Evolutionary conservation across 2,797 vertebrate species (phyloP), one percentile per base, ranked within the genome.

Genomic region (Melanotaenia parkinsoni): DNA sequence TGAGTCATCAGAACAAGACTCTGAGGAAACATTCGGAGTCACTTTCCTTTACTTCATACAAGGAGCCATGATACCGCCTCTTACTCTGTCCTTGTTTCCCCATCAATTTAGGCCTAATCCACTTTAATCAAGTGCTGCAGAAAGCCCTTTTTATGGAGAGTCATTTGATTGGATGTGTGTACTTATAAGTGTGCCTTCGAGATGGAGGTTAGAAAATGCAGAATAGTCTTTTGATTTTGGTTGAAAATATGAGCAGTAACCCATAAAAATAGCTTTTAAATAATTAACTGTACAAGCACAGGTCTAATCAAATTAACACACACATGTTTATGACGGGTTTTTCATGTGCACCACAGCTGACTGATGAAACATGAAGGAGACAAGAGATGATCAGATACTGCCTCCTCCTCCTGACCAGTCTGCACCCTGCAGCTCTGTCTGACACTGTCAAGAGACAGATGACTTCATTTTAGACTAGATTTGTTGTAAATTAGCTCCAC

Each of bases 401-500:
- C 10, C 37, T 37, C 37, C 37, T 37, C 37, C 37, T 37, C 37
- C 37, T 37, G 37, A 37, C 37, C 45, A 22, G 32, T 26, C 77
- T 66, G 74, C 76, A 70, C 59, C 76, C 74, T 68, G 72, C 57
- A 60, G 75, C 77, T 76, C 71, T 57, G 70, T 73, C 80, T 84
- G 73, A 58, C 78, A 62, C 80, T 68, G 28, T 58, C 35, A 43
- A 14, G 45, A 40, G 37, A 32, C 10, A 28, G 32, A 70, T 53
- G n/a, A 20, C 45, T 67, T 20, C 1, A 60, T 77, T 62, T 66
- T 13, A 32, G 1, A 13, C 10, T 14, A 28, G 5, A 45, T 75
- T 59, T 10, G 37, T 62, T 70, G 68, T 67, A 8, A 53, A 3
- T 57, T 59, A 77, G 84, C 82, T 2, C 89, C 84, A 30, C 76